These are phyloP conservation scores for Gisinianus flammeolus DNA, from an alignment of 2,888 invertebrate genomes.

Conservation along the genomic window DNA sequence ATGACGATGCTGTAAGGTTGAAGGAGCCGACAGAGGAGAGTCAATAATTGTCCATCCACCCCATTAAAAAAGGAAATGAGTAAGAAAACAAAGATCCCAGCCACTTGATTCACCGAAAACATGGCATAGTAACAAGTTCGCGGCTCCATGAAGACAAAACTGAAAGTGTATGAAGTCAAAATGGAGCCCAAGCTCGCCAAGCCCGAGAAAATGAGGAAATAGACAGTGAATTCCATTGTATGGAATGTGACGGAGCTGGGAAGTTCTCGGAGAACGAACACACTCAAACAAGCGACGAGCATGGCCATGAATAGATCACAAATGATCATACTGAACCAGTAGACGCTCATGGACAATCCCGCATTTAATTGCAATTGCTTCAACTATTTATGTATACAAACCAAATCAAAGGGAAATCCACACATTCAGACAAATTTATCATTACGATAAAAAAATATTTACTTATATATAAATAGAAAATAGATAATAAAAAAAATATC, in stretches of 20 bases:
- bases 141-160: slow-evolving; percentile 28
- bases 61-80: neutral
- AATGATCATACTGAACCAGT: slow-evolving; percentile 21
- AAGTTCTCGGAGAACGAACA: neutral
- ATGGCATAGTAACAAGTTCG: slow-evolving; percentile 30
- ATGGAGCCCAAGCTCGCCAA: slow-evolving; percentile 16
- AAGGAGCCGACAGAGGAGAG: neutral
- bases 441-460: too few relatives aligned
- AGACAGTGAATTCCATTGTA: slow-evolving; percentile 14
- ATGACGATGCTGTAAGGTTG: slow-evolving; percentile 24
- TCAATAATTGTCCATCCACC: neutral
- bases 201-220: slow-evolving; percentile 6
- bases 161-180: neutral
- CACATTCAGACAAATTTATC: too few relatives aligned
- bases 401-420: too few relatives aligned
- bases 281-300: neutral
- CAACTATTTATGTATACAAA: too few relatives aligned
- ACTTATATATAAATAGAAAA: too few relatives aligned
- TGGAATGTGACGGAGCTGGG: too few relatives aligned
- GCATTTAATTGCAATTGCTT: slow-evolving; percentile 28
- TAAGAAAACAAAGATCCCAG: slow-evolving; percentile 5
- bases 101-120: slow-evolving; percentile 20
- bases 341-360: neutral
- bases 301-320: neutral
- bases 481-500: too few relatives aligned